A percentile compares a stretch with the other conserved stretches of the same genome.
Evolutionary conservation across 2,797 vertebrate genomes (phyloP).

Genomic region (Hydrocynus forskahlii): DNA sequence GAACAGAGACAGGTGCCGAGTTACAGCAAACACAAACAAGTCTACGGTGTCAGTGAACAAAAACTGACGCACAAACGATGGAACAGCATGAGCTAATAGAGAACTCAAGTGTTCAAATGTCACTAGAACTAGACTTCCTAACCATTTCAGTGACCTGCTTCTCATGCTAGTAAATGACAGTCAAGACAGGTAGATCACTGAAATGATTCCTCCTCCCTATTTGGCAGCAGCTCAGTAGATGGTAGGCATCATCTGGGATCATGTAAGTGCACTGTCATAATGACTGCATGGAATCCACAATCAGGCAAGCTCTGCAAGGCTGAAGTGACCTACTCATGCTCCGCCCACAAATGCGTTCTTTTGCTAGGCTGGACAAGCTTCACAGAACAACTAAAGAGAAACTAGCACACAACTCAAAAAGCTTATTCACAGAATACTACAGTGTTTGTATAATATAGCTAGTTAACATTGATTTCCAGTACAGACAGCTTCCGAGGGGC

Average conservation of each 20-base stretch:
- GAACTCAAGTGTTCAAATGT: not conserved
- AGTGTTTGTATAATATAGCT: too few species aligned
- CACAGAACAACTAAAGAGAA: not conserved
- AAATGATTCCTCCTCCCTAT: not conserved
- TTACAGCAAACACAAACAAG: not conserved
- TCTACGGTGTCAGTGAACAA: not conserved
- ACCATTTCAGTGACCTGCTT: not conserved
- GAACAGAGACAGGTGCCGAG: not conserved
- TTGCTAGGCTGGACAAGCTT: not conserved
- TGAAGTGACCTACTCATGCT: not conserved
- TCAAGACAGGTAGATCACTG: not conserved
- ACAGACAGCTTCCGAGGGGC: too few species aligned
- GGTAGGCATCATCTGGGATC: not conserved
- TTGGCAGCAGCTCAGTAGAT: not conserved
- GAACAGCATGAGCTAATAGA: not conserved
- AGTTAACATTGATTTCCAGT: not conserved
- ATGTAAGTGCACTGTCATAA: slow-evolving; percentile 10
- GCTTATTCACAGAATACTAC: too few species aligned
- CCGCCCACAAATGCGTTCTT: not conserved
- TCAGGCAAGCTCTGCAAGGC: not conserved
- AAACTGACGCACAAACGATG: not conserved
- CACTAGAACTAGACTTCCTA: not conserved
- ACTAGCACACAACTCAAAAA: too few species aligned
- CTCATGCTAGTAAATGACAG: not conserved
- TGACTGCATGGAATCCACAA: not conserved